Evolutionary conservation across 1,140 invertebrate genomes (phyloP), one percentile per base, ranked within the genome.

Genomic region (Theocolax elegans): DNA sequence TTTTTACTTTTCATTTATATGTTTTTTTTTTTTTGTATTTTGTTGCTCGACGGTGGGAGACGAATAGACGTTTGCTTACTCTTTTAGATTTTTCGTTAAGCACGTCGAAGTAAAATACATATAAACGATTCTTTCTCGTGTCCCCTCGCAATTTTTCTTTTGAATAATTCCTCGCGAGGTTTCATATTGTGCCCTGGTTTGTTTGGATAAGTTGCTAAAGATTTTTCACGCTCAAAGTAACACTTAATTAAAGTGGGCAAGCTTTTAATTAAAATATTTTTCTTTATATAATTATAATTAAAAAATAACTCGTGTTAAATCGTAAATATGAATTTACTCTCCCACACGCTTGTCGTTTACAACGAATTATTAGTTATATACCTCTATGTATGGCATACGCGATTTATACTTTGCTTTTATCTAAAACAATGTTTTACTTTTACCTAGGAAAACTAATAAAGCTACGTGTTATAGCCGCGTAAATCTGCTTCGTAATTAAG

Each of bases 231-330:
- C 21, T 51, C 56, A 51, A 60, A 60, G 40, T 35, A 35, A 35
- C 58, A 29, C 64, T 56, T 59, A 67, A 59, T 67, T 67, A 67
- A 67, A 67, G 65, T 67, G 65, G 1, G n/a, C 15, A 6, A 54
- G 54, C 58, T 69, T n/a, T 62, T 62, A 69, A 69, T 69, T 69
- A 69, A 62, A 62, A 13, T 46, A 35, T 46, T 62, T 49, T 53
- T 53, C 56, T 51, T 62, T 63, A 44, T n/a, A n/a, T 40, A 44
- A 54, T 69, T 69, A 27, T 54, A 69, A 69, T 69, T 62, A 69
- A 19, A 69, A 69, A 69, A 69, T 69, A 69, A 58, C 58, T 68
- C 27, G 53, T 10, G 40, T 17, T 21, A 23, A 48, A 25, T 35
- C n/a, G 15, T 10, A 60, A 60, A 29, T 60, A 46, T 46, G 40